Percentiles rank a stretch among this genome's conserved stretches.
These are phyloP conservation scores for Drosophila kikkawai DNA, from an alignment of 1,140 invertebrate genomes.

Conservation along the genomic window DNA sequence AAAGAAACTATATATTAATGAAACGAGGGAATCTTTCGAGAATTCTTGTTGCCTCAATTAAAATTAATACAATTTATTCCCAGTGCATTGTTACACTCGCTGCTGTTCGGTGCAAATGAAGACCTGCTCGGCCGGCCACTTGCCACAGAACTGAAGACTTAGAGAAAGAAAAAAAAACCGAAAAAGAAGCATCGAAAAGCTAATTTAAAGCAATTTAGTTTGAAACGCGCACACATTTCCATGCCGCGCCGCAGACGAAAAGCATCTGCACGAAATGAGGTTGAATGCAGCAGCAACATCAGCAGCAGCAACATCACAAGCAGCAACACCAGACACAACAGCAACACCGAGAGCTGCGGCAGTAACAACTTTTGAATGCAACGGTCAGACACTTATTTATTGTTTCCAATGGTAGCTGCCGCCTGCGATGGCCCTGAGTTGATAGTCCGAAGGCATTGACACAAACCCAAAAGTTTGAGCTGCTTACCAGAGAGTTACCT, in stretches of 20 bases:
- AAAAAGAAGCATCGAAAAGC: conserved; percentile 75
- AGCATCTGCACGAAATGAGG: conserved; percentile 72
- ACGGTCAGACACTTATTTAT: conserved; percentile 70
- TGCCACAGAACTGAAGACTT: conserved; percentile 36
- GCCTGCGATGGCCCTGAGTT: conserved; percentile 72
- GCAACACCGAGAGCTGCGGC: conserved; percentile 27
- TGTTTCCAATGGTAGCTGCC: conserved; percentile 65
- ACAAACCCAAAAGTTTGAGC: conserved; percentile 53
- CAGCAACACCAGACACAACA: conserved; percentile 3
- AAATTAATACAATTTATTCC: not conserved
- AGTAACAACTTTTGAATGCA: conserved; percentile 50
- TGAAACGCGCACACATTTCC: conserved; percentile 80
- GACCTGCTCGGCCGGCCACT: conserved; percentile 69
- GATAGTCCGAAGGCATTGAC: conserved; percentile 73
- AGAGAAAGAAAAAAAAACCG: conserved; percentile 1
- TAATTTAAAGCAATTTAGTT: conserved; percentile 84
- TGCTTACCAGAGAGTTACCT: conserved; percentile 19
- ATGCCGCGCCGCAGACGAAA: conserved; percentile 55
- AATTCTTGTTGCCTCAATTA: not conserved
- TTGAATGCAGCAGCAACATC: conserved; percentile 54
- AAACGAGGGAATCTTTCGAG: too few species aligned
- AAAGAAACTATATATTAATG: not conserved
- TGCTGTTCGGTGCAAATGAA: conserved; percentile 74
- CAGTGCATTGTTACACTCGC: conserved; percentile 26
- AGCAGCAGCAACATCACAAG: conserved; percentile 12